Base-by-base conservation (phyloP, 2,888 invertebrate genomes). In the Eristalis pertinax region DNA sequence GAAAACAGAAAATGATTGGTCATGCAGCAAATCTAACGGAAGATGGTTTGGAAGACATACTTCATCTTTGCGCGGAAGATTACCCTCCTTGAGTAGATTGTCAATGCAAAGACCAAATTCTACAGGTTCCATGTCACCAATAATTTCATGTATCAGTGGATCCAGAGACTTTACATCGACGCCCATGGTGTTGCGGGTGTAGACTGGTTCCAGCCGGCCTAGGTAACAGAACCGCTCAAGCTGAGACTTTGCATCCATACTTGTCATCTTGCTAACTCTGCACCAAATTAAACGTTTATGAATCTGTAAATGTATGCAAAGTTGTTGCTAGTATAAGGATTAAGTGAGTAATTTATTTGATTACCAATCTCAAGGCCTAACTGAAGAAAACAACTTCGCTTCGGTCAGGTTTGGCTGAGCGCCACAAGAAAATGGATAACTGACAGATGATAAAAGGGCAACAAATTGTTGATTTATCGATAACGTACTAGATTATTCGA, bases 1-100 rank as follows among this genome's bases (percentile, higher is more conserved):
- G 56, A 38, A 8, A 41, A 24, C 22, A 41, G 13, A 13, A 74
- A 24, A 8, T 32, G 68, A 73, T 65, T 67, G 60, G n/a, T 24
- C 68, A 76, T 50, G 2, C 60, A 26, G 24, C 7, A 38, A 24
- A 60, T 26, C 38, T 7, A n/a, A 43, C n/a, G 13, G 41, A 68
- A 69, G 72, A 19, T 63, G 58, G 24, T 63, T 62, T n/a, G 2
- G 2, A 58, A 58, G 43, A 56, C 88, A 89, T 82, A 91, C 91
- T 89, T 93, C 93, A 89, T 93, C 92, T 29, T 78, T 89, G 1
- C 93, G 91, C 22, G 91, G 90, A 50, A 91, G 77, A 62, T 74
- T 82, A 4, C 69, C 32, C 13, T 83, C 63, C 7, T 89, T 62
- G 24, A 91, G 77, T 5, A 90, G 67, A 3, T 89, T 79, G 24